Base-by-base conservation (phyloP, 2,797 vertebrate genomes). In the Galagoides demidoff region DNA sequence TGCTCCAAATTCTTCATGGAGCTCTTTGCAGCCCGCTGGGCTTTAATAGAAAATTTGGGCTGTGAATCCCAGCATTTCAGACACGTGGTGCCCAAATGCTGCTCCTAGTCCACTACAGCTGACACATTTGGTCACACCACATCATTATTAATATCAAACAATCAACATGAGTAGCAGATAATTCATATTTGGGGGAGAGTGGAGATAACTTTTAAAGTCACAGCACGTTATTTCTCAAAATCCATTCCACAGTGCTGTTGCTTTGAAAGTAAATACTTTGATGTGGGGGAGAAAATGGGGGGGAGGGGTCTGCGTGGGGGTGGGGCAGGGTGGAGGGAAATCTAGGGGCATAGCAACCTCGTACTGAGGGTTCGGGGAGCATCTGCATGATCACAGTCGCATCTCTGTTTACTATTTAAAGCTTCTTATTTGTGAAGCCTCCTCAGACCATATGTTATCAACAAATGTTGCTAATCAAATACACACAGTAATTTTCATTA, bases 401-500 rank as follows among this genome's bases (percentile, higher is more conserved):
- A 97, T 98, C 98, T 98, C 98, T 98, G 98, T 98, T 98, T 99
- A 98, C 98, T 98, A 98, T 98, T 98, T 98, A 98, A 99, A 98
- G 98, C 97, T 96, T 98, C 98, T 98, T 99, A 98, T 99, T 99
- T 99, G 98, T 97, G 98, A 98, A 99, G 98, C 98, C 97, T 98
- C 98, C 97, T 98, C 98, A 98, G 98, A 98, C 98, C 98, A 99
- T 99, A 99, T 99, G 99, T 97, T 98, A 98, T 98, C 98, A 98
- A 98, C 98, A 99, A 98, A 99, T 98, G 98, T 98, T 98, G 98
- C 98, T 98, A 98, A 98, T 98, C 98, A 98, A 98, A 99, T 98
- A 98, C 98, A 98, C 98, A 98, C 98, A 98, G 98, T 98, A 97
- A 98, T 98, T 98, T 98, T 98, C 98, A 98, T 99, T 98, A 98